A percentile compares a stretch with the other conserved stretches of the same genome.
phyloP scores from a whole-genome alignment of 2,113 vertebrate genomes.

The Siniperca chuatsi region DNA sequence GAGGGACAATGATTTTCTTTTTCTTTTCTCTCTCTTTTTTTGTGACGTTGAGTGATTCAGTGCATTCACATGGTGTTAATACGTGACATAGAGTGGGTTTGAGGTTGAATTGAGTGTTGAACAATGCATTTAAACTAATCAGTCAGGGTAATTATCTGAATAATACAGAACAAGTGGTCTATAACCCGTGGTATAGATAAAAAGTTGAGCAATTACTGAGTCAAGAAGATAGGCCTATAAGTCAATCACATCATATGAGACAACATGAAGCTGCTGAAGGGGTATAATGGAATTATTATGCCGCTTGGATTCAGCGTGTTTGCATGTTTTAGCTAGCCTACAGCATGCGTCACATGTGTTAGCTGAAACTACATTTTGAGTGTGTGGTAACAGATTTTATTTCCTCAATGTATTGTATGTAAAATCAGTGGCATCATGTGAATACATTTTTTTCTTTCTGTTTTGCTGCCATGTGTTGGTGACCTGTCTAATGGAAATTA shows the following conservation, averaged over 20 bases:
- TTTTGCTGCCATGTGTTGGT: conserved; percentile 7
- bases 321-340: conserved; percentile 23
- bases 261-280: conserved; percentile 41
- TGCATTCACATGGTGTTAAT: conserved; percentile 29
- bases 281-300: conserved; percentile 53
- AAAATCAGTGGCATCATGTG: conserved; percentile 1
- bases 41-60: conserved; percentile 16
- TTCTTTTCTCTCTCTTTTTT: not conserved
- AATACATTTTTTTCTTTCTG: not conserved
- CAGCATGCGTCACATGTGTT: conserved; percentile 31
- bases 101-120: conserved; percentile 31
- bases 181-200: conserved; percentile 18
- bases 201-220: conserved; percentile 48
- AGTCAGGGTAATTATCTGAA: conserved; percentile 52
- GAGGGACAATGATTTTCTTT: conserved; percentile 32
- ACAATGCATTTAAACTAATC: conserved; percentile 59
- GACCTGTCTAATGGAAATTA: not conserved
- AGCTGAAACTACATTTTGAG: not conserved
- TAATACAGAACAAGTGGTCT: conserved; percentile 52
- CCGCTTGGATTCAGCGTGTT: conserved; percentile 31
- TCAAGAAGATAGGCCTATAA: conserved; percentile 33
- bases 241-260: conserved; percentile 40
- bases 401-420: not conserved
- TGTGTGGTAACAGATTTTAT: not conserved
- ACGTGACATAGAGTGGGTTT: conserved; percentile 37